Conservation (phyloP, 1,140 invertebrate genomes). For the Zophobas morio region DNA sequence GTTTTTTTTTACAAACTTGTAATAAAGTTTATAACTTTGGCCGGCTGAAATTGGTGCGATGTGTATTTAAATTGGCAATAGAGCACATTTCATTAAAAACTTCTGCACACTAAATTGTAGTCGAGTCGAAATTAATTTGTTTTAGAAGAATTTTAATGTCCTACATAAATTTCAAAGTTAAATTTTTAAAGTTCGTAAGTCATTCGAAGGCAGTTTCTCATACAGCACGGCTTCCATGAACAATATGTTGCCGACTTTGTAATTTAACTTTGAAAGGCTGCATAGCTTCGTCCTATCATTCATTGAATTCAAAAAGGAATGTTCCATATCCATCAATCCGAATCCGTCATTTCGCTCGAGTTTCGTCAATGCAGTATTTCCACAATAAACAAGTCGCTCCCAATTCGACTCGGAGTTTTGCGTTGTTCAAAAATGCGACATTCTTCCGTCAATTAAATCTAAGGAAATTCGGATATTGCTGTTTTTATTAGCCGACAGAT, state of each 20-base stretch:
- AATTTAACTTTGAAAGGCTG: constrained; percentile 44
- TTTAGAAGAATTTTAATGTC: constrained; percentile 46
- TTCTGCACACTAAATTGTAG: constrained; percentile 3
- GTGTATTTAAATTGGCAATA: constrained; percentile 16
- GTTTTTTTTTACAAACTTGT: constrained; percentile 2
- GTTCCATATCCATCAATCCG: constrained; percentile 27
- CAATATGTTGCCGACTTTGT: constrained; percentile 48
- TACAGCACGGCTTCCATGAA: constrained; percentile 34
- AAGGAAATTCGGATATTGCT: not conserved
- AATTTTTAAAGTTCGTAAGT: constrained; percentile 43
- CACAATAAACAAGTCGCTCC: constrained; percentile 23
- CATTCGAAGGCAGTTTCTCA: constrained; percentile 44
- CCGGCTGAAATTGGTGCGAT: not conserved
- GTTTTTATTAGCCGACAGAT: not conserved
- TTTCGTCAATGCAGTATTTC: constrained; percentile 15
- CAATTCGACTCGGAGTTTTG: not conserved
- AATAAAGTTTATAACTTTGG: constrained; percentile 10
- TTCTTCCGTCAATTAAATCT: not conserved
- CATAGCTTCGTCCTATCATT: constrained; percentile 25
- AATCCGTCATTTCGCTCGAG: not conserved
- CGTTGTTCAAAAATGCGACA: not conserved
- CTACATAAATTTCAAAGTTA: constrained; percentile 43
- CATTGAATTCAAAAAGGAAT: constrained; percentile 12
- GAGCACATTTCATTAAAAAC: constrained; percentile 15
- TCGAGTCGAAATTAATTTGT: constrained; percentile 41